Evolutionary conservation across 2,797 vertebrate genomes (phyloP).

Genomic region (Rhincodon typus): DNA sequence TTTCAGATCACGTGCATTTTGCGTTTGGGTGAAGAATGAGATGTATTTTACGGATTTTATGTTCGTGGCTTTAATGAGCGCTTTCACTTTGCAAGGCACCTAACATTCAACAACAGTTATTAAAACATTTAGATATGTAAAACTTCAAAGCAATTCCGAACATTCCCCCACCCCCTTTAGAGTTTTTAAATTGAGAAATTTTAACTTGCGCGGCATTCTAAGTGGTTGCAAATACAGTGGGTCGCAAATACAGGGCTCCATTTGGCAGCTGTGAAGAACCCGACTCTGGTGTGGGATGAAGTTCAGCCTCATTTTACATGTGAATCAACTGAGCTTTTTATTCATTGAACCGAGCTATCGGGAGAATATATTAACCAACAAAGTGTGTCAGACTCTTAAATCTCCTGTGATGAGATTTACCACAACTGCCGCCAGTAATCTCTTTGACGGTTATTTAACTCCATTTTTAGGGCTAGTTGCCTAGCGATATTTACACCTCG

Average conservation of each 20-base stretch:
- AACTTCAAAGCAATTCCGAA: background rate
- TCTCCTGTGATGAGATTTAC: background rate
- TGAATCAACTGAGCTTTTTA: slow-evolving; percentile 49
- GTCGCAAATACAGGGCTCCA: background rate
- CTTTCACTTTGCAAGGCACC: background rate
- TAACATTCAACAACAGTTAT: background rate
- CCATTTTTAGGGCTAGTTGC: background rate
- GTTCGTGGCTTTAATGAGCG: background rate
- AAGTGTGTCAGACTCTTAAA: background rate
- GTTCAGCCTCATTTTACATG: slow-evolving; percentile 50
- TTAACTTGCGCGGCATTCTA: background rate
- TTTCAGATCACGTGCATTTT: background rate
- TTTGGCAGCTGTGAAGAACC: slow-evolving; percentile 38
- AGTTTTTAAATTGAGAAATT: background rate
- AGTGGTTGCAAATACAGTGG: background rate
- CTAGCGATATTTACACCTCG: background rate
- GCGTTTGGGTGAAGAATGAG: background rate
- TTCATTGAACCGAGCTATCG: slow-evolving; percentile 44
- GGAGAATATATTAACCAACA: slow-evolving; percentile 45
- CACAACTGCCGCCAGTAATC: background rate
- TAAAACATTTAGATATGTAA: background rate
- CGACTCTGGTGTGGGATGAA: slow-evolving; percentile 44
- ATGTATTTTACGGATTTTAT: background rate
- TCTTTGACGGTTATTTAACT: background rate
- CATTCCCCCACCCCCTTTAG: background rate